Conservation (phyloP, 2,888 invertebrate genomes). For the Microctonus brassicae region DNA sequence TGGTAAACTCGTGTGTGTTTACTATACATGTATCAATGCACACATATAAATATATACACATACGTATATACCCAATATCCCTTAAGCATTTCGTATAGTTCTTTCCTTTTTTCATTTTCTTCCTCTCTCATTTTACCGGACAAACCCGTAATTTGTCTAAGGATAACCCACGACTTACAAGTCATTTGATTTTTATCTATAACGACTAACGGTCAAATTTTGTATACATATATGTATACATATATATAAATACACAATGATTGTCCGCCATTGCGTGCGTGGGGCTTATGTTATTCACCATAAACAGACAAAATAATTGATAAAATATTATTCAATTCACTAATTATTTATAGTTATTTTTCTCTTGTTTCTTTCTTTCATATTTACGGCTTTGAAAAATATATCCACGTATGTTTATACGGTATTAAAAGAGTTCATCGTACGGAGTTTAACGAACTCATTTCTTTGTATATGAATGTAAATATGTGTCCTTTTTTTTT, state of each 20-base stretch:
- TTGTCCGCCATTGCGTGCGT: background rate
- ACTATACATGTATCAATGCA: background rate
- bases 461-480: constrained; percentile 2
- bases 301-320: background rate
- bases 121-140: background rate
- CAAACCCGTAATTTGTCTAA: constrained; percentile 30
- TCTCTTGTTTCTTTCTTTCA: background rate
- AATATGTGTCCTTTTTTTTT: too few species aligned
- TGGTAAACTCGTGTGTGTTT: background rate
- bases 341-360: background rate
- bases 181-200: constrained; percentile 15
- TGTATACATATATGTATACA: background rate
- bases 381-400: background rate
- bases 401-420: background rate
- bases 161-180: constrained; percentile 7
- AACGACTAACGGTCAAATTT: constrained; percentile 13
- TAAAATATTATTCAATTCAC: background rate
- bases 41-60: background rate
- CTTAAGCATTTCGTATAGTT: constrained; percentile 12
- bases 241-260: too few species aligned
- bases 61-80: background rate
- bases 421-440: constrained; percentile 21
- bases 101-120: constrained; percentile 15
- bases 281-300: background rate
- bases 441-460: constrained; percentile 26